A percentile compares a stretch with the other conserved stretches of the same genome.
These are phyloP conservation scores for Stercorarius parasiticus DNA, from an alignment of 2,113 vertebrate species.

Conservation along the genomic window DNA sequence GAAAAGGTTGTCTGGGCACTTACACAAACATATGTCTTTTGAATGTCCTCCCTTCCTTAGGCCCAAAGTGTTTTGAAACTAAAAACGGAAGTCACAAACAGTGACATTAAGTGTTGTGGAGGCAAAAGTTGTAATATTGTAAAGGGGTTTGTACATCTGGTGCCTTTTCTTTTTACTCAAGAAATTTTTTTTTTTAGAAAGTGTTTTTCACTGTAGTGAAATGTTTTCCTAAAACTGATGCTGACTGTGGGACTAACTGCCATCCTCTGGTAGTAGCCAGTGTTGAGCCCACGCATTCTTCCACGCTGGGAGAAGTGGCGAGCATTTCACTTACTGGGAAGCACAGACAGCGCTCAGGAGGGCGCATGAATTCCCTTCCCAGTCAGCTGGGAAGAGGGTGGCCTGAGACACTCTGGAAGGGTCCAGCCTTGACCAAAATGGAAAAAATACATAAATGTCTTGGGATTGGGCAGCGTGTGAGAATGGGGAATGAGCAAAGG, in stretches of 20 bases:
- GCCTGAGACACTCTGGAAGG: neutral
- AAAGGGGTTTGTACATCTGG: neutral
- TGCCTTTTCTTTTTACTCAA: neutral
- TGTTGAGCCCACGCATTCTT: neutral
- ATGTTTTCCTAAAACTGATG: neutral
- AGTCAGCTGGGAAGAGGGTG: neutral
- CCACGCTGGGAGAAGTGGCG: neutral
- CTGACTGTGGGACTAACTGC: neutral
- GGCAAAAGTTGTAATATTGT: neutral
- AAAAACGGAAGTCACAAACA: neutral
- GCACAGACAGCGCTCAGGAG: neutral
- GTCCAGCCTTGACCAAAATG: neutral
- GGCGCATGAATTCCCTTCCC: neutral
- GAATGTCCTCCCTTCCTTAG: neutral
- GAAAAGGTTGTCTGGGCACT: neutral
- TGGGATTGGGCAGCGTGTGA: neutral
- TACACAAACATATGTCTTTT: neutral
- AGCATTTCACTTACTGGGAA: neutral
- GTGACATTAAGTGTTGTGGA: neutral
- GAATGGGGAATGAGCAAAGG: neutral
- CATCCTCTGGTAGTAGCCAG: neutral
- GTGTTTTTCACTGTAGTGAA: neutral
- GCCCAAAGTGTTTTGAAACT: neutral
- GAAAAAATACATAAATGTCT: neutral
- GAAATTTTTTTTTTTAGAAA: neutral